Evolutionary conservation across 2,113 vertebrate species (phyloP).

Genomic region (Callocephalon fimbriatum): DNA sequence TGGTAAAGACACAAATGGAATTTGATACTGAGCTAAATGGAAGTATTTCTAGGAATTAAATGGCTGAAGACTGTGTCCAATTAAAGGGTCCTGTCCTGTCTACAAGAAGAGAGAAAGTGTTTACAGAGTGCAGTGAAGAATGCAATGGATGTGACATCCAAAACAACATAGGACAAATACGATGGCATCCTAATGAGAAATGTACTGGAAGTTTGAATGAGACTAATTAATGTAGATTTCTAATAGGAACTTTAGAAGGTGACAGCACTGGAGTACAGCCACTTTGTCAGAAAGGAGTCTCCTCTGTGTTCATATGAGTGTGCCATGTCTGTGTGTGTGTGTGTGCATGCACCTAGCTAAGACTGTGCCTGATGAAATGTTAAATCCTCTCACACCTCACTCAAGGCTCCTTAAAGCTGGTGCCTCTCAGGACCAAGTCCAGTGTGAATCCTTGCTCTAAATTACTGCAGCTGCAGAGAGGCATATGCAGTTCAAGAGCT

Average conservation of each 20-base stretch:
- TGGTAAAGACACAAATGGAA: background rate
- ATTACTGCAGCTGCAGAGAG: background rate
- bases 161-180: background rate
- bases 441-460: background rate
- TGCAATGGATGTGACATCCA: background rate
- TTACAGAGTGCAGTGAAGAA: background rate
- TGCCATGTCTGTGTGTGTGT: background rate
- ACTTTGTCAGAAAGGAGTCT: background rate
- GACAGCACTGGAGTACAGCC: background rate
- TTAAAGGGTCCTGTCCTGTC: background rate
- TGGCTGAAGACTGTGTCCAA: background rate
- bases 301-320: accelerated
- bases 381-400: background rate
- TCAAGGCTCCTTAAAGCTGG: background rate
- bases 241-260: background rate
- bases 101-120: background rate
- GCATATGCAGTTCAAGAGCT: background rate
- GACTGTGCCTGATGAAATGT: background rate
- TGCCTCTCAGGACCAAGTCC: background rate
- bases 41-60: background rate
- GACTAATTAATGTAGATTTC: background rate
- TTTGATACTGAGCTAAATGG: background rate
- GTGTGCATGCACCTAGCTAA: background rate
- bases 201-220: background rate
- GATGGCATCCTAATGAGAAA: background rate